Conservation (phyloP, 2,113 vertebrate species). For the Peromyscus polionotus region DNA sequence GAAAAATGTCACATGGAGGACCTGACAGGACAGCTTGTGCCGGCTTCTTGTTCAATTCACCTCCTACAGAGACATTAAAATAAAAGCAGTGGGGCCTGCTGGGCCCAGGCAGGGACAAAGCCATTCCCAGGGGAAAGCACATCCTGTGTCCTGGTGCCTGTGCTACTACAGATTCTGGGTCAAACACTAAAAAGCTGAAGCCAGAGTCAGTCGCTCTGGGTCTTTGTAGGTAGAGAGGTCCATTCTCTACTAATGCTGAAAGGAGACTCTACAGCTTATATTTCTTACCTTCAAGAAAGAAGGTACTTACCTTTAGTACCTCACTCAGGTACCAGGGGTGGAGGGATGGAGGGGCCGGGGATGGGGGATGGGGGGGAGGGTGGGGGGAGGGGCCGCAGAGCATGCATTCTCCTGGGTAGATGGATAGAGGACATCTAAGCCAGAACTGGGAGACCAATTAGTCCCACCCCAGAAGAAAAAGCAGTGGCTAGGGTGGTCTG, state of each 20-base stretch:
- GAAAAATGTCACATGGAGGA: not conserved
- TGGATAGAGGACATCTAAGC: too few relatives aligned
- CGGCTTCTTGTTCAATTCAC: not conserved
- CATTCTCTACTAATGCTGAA: not conserved
- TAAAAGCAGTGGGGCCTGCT: not conserved
- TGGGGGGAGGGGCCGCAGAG: not conserved
- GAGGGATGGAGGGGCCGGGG: not conserved
- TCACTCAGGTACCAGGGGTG: not conserved
- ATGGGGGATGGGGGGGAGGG: too few relatives aligned
- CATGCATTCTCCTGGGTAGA: not conserved
- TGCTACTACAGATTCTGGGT: not conserved
- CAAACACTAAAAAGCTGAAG: not conserved
- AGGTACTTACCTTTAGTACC: not conserved
- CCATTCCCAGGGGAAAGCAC: not conserved
- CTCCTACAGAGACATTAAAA: not conserved
- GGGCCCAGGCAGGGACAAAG: not conserved
- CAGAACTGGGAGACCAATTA: not conserved
- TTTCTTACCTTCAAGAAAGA: not conserved
- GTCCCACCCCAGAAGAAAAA: not conserved
- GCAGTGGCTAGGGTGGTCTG: not conserved
- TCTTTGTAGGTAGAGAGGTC: not conserved
- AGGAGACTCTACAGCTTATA: not conserved
- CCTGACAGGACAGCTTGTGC: accelerated
- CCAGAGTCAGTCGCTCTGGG: not conserved
- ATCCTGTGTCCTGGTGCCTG: not conserved